Conservation (phyloP, 2,888 invertebrate species). For the Drosophila mimetica region DNA sequence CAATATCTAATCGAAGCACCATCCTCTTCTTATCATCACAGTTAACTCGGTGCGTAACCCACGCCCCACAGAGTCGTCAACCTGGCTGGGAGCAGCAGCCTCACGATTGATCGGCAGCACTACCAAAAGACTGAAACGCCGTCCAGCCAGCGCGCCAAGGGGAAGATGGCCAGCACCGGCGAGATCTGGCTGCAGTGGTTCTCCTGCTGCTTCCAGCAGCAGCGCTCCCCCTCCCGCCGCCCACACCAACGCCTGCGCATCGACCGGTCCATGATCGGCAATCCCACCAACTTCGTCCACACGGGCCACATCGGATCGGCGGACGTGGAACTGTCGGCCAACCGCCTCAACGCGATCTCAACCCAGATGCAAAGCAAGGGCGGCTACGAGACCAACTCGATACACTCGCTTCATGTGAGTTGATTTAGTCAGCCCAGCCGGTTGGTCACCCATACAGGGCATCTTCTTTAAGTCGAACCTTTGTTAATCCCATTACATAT, state of each 20-base stretch:
- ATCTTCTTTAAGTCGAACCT: neutral
- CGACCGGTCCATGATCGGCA: conserved; percentile 97
- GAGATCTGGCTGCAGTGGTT: conserved; percentile 97
- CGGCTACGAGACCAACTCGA: conserved; percentile 90
- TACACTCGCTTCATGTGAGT: conserved; percentile 83
- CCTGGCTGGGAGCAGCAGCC: conserved; percentile 62
- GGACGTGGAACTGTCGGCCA: conserved; percentile 93
- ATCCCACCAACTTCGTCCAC: conserved; percentile 97
- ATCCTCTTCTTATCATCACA: conserved; percentile 9
- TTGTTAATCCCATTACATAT: too few species aligned
- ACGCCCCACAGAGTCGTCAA: conserved; percentile 54
- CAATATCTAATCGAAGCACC: conserved; percentile 9
- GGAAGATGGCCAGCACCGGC: conserved; percentile 89
- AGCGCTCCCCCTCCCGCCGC: conserved; percentile 89
- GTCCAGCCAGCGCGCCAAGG: conserved; percentile 48
- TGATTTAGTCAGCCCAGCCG: neutral
- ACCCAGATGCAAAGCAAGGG: conserved; percentile 98
- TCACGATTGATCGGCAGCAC: conserved; percentile 41
- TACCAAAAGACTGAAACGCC: conserved; percentile 48
- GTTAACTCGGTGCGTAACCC: conserved; percentile 44
- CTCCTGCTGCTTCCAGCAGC: conserved; percentile 94
- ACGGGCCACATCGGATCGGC: conserved; percentile 95
- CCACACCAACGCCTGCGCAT: conserved; percentile 89
- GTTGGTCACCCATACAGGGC: neutral
- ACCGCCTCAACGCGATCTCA: conserved; percentile 93